Base-by-base conservation (phyloP, 2,888 invertebrate species). In the Nezara viridula region DNA sequence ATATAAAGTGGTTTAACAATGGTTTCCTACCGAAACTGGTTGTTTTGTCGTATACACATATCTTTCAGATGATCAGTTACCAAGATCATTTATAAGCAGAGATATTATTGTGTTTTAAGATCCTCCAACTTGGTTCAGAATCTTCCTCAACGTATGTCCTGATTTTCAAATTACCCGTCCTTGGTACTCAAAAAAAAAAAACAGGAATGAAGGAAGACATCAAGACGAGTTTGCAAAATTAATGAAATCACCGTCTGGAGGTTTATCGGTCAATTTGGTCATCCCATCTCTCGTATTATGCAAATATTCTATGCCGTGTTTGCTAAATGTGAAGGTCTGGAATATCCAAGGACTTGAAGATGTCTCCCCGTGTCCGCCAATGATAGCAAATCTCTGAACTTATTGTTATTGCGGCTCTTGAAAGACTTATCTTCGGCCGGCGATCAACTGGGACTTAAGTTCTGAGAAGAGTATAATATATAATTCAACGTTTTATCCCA, bases 291-390 rank as follows among this genome's bases (percentile, higher is more conserved):
- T 16, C 44, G n/a, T 81, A 47, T 81, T 81, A 81, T 81, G 81
- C 81, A n/a, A 81, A 81, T 81, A 81, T n/a, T 44, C 73, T 21
- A 40, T 77, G 77, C 6, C 77, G 40, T 40, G 16, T n/a, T 47
- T 1, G 81, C 81, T 81, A 81, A 81, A 81, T 81, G 81, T 81
- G 81, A 81, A 81, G 81, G 81, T 81, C 66, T 73, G 81, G 5
- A n/a, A 14, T n/a, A 5, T 44, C 44, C 81, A 81, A 81, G 81
- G 81, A n/a, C 16, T n/a, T 24, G 4, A 44, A 24, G 44, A n/a
- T 44, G 40, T n/a, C 16, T 10, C 24, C 4, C 6, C 4, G n/a
- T 24, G n/a, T 44, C 44, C 9, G 40, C 37, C 40, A 77, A 21
- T 40, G 77, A 44, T 77, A 77, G 77, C 40, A 10, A 4, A 66